These are phyloP conservation scores for Timema cristinae DNA, from an alignment of 2,888 invertebrate genomes.

Conservation along the genomic window DNA sequence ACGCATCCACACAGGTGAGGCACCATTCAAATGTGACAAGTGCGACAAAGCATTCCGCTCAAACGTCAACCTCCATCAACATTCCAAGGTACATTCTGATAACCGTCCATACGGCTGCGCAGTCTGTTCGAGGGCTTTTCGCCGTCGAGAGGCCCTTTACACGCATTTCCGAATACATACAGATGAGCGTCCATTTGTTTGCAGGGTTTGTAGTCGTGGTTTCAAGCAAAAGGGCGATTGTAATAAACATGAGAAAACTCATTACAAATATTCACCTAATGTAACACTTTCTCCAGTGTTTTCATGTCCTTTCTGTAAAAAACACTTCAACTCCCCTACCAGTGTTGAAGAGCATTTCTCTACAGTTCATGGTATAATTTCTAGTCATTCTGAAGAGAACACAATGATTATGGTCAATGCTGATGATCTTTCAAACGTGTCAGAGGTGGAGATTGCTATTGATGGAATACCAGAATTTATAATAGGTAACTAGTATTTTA, in stretches of 20 bases:
- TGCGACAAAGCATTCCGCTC: conserved; percentile 26
- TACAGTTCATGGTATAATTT: too few relatives aligned
- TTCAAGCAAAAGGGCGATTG: conserved; percentile 33
- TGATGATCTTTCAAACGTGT: too few relatives aligned
- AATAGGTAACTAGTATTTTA: too few relatives aligned
- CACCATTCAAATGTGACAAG: conserved; percentile 23
- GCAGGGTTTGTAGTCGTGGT: conserved; percentile 28
- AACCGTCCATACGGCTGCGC: conserved; percentile 25
- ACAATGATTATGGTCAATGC: too few relatives aligned
- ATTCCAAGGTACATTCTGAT: conserved; percentile 20
- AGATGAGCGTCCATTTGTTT: conserved; percentile 30
- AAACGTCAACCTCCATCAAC: conserved; percentile 14
- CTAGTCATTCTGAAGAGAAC: too few relatives aligned
- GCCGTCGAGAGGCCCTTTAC: conserved; percentile 17
- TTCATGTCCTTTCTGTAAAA: too few relatives aligned
- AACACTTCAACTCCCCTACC: too few relatives aligned
- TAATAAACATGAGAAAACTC: conserved; percentile 32
- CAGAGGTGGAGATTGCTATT: too few relatives aligned
- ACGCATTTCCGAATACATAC: conserved; percentile 26
- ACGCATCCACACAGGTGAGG: conserved; percentile 20
- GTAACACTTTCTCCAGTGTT: too few relatives aligned
- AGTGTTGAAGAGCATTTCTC: too few relatives aligned
- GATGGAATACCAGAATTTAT: too few relatives aligned
- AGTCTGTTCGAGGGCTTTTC: conserved; percentile 29
- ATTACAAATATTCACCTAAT: conserved; percentile 22